Conservation (phyloP, 1,140 invertebrate species). For the Gerris buenoi region DNA sequence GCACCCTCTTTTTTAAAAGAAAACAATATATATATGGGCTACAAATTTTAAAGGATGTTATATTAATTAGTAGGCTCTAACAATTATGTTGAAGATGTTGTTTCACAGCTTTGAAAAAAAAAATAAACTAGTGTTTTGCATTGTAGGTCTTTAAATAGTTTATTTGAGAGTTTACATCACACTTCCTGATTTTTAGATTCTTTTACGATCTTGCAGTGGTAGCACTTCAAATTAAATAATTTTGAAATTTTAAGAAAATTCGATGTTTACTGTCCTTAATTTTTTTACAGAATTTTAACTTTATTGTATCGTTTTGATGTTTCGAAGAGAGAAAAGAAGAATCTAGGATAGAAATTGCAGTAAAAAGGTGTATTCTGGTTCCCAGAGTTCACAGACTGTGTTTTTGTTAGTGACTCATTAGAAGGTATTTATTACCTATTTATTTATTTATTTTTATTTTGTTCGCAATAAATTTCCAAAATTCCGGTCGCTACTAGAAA, state of each 20-base stretch:
- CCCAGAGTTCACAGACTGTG: background rate
- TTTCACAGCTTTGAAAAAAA: too few species aligned
- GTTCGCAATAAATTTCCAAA: conserved; percentile 27
- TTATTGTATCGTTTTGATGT: background rate
- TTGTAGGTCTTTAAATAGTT: too few species aligned
- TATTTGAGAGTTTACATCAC: too few species aligned
- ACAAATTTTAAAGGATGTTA: too few species aligned
- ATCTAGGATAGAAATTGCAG: background rate
- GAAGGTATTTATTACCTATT: background rate
- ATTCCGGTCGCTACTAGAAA: conserved; percentile 42
- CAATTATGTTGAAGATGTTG: too few species aligned
- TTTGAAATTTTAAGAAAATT: background rate
- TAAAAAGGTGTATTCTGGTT: background rate
- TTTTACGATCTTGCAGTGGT: background rate
- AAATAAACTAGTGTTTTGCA: too few species aligned
- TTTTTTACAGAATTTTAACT: background rate
- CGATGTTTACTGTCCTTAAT: background rate
- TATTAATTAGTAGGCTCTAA: too few species aligned
- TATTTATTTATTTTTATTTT: background rate
- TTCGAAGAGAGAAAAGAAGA: background rate
- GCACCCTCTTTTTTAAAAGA: too few species aligned
- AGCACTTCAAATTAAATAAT: background rate
- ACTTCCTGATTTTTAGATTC: background rate
- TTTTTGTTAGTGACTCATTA: background rate
- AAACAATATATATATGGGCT: too few species aligned